Base-by-base conservation (phyloP, 2,113 vertebrate genomes). In the Ginglymostoma cirratum region DNA sequence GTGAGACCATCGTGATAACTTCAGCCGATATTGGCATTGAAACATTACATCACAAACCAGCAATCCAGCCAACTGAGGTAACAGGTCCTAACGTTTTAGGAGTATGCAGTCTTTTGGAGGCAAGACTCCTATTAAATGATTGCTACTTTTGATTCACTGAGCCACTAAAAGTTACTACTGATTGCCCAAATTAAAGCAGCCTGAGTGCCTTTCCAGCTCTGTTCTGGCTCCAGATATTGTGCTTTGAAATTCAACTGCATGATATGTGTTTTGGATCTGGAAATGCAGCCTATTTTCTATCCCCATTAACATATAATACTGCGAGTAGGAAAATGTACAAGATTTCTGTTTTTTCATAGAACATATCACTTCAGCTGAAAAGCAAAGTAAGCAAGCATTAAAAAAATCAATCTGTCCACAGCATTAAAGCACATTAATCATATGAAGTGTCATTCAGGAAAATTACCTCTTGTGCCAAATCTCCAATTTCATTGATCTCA, bases 371-470 rank as follows among this genome's bases (percentile, higher is more conserved):
- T 72, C 69, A 95, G 23, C 69, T 52, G 67, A 95, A 72, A 95
- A 95, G 34, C 42, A 95, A 48, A 67, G 42, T 69, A 95, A 95
- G 70, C n/a, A 95, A 48, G 45, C 69, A 48, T 15, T 42, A 72
- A 72, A 69, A 61, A 76, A 95, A 72, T 95, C 94, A 95, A 76
- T 76, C 45, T 95, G 45, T 70, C 94, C 69, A 27, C 27, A 48
- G 67, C 45, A 52, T 24, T 95, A 45, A 72, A 72, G 67, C 52
- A 38, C 89, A 93, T 67, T 93, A 66, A 93, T 93, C 89, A 72
- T 24, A 76, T 76, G 42, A 45, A 95, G 42, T 72, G 69, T 95
- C 94, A 95, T 48, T 95, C 94, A 95, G 67, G 42, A 67, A 95
- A 69, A 95, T 72, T 45, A 72, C 38, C 42, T 72, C 48, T 95